Base-by-base conservation (phyloP, 2,113 vertebrate genomes). In the Rhea americana region DNA sequence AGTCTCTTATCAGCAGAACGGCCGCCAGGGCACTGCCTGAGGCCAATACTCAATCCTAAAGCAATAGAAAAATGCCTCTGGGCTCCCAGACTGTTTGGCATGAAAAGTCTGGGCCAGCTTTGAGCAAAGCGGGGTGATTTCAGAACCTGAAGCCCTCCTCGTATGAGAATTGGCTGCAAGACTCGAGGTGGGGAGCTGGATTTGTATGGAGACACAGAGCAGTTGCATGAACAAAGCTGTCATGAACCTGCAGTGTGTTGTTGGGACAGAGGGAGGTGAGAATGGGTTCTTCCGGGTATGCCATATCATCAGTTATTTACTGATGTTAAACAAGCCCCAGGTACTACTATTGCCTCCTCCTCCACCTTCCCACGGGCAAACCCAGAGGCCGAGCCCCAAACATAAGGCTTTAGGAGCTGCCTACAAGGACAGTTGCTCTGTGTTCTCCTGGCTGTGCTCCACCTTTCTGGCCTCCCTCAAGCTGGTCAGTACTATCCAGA, bases 231-330 rank as follows among this genome's bases (percentile, higher is more conserved):
- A 58, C 1, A 0, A 28, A 80, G 75, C 68, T 5, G 68, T 32
- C 45, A 39, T 0, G 0, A 90, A 7, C 55, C 6, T 43, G 13
- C 61, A 13, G 81, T 0, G 0, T 3, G 47, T 14, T 43, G 50
- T 4, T 66, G 91, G 77, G n/a, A 1, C 0, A 0, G 47, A 19
- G 17, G 30, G 51, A 82, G 66, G 50, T 30, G 11, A 47, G 37
- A 53, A 15, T 3, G 35, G 66, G 45, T 89, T 10, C 0, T 0
- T 81, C 62, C 2, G 87, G 66, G 37, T 51, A 47, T 11, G 18
- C 35, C 35, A 0, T 35, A 35, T 35, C 35, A 35, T 35, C 35
- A 35, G 35, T 35, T 35, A 35, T 35, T 35, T 35, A 35, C 35
- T 35, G 35, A 78, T 82, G 28, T 32, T 82, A 13, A 55, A 47